Conservation (phyloP, 2,888 invertebrate species). For the Ceriagrion tenellum region DNA sequence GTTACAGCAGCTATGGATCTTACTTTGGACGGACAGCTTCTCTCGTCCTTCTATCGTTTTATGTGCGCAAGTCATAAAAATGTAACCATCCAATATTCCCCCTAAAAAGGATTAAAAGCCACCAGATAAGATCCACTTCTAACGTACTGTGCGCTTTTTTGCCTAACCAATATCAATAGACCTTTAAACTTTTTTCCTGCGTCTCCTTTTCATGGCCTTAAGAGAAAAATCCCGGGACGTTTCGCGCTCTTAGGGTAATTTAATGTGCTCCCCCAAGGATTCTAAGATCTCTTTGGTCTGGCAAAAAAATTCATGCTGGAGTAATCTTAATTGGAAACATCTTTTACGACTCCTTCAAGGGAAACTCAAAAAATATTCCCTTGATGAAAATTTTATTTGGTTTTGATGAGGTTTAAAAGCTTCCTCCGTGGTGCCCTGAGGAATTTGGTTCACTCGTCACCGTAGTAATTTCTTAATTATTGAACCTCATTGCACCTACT, state of each 20-base stretch:
- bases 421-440: neutral
- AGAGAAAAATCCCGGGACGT: neutral
- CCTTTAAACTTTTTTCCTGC: neutral
- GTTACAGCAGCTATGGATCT: neutral
- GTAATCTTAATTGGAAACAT: constrained; percentile 29
- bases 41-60: neutral
- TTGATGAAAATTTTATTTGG: constrained; percentile 3
- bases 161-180: neutral
- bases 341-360: neutral
- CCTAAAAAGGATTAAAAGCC: neutral
- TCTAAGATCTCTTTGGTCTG: neutral
- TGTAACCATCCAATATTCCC: neutral
- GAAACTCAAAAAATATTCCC: neutral
- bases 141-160: neutral
- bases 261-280: neutral
- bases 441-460: neutral
- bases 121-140: neutral
- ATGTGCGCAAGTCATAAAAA: neutral
- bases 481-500: neutral
- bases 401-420: neutral
- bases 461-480: neutral
- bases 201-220: neutral
- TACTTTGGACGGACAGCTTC: neutral
- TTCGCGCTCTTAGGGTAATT: constrained; percentile 24
- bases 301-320: neutral